A percentile compares a stretch with the other conserved stretches of the same genome.
Conservation (phyloP, 2,797 vertebrate species). For the Danio aesculapii region DNA sequence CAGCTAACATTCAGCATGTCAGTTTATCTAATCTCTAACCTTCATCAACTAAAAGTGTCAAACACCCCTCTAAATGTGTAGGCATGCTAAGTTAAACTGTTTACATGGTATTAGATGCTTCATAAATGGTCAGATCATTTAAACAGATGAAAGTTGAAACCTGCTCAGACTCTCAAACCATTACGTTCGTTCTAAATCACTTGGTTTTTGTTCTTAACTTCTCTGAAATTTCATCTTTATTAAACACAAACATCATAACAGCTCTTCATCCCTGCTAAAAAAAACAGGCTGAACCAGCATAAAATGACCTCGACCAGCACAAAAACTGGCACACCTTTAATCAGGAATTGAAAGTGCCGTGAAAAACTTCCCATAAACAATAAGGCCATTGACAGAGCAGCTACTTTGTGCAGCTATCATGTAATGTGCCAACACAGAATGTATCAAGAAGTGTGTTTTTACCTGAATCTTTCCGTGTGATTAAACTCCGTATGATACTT, state of each 20-base stretch:
- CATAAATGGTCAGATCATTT: background rate
- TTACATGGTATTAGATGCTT: background rate
- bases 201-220: too few species aligned
- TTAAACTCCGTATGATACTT: slow-evolving; percentile 30
- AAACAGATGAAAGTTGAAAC: background rate
- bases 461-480: slow-evolving; percentile 9
- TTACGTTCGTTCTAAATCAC: background rate
- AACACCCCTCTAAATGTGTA: background rate
- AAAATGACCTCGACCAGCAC: background rate
- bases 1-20: background rate
- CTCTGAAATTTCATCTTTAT: background rate
- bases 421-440: slow-evolving; percentile 2
- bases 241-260: background rate
- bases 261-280: background rate
- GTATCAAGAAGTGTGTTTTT: slow-evolving; percentile 3
- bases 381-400: slow-evolving; percentile 42
- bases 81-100: too few species aligned
- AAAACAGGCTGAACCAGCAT: background rate
- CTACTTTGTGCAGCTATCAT: background rate
- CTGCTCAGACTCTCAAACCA: background rate
- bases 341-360: background rate
- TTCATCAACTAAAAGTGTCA: background rate
- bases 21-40: background rate
- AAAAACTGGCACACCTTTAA: background rate
- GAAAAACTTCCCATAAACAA: slow-evolving; percentile 46